Conservation (phyloP, 1,140 invertebrate genomes). For the Platyscapa corneri region DNA sequence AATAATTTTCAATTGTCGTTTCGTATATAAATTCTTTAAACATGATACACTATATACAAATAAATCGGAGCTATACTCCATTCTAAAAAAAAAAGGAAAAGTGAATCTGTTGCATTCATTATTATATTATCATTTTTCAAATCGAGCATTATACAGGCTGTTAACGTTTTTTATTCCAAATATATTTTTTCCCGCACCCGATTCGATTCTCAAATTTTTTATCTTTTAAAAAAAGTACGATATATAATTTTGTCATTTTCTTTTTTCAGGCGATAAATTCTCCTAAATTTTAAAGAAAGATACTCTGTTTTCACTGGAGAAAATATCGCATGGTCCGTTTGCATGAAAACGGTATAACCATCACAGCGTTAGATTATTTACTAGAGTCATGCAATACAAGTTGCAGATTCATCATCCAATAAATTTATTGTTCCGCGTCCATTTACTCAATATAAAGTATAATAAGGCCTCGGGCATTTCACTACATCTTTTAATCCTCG, state of each 20-base stretch:
- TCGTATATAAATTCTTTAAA: conserved; percentile 64
- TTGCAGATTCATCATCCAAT: conserved; percentile 56
- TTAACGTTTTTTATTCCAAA: conserved; percentile 32
- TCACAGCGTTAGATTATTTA: conserved; percentile 68
- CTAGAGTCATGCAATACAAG: conserved; percentile 55
- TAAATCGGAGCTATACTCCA: conserved; percentile 60
- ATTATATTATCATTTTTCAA: conserved; percentile 38
- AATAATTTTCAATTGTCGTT: conserved; percentile 61
- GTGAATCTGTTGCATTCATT: conserved; percentile 43
- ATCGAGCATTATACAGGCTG: conserved; percentile 16
- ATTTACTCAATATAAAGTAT: conserved; percentile 67
- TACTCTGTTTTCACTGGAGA: conserved; percentile 47
- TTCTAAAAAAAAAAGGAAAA: conserved; percentile 58
- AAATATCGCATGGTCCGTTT: conserved; percentile 53
- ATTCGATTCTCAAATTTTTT: conserved; percentile 42
- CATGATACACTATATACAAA: conserved; percentile 72
- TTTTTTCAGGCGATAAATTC: conserved; percentile 42
- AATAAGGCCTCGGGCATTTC: conserved; percentile 72
- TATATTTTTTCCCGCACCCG: conserved; percentile 31
- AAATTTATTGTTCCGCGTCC: conserved; percentile 65
- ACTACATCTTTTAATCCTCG: conserved; percentile 65
- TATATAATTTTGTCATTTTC: conserved; percentile 50
- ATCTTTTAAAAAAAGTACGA: conserved; percentile 45
- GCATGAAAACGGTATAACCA: conserved; percentile 62
- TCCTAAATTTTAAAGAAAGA: conserved; percentile 44